phyloP scores from a whole-genome alignment of 2,113 vertebrate genomes.

The Psilopogon haemacephalus region DNA sequence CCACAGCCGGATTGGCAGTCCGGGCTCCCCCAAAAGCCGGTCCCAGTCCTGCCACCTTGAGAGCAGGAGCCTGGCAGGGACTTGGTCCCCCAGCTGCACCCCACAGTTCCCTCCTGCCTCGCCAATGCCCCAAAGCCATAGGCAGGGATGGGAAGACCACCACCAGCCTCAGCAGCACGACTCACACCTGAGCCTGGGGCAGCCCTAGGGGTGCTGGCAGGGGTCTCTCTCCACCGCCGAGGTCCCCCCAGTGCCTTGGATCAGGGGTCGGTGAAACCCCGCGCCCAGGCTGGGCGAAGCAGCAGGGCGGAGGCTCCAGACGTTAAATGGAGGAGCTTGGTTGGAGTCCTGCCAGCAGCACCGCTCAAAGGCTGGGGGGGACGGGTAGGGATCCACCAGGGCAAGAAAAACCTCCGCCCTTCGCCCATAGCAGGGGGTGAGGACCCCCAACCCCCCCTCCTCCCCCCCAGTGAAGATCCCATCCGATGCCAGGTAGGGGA shows the following conservation, averaged over 20 bases:
- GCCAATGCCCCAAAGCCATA: neutral
- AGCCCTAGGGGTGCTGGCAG: neutral
- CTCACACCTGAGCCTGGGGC: rapidly evolving
- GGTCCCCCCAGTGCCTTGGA: neutral
- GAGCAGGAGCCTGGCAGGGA: rapidly evolving
- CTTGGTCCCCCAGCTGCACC: rapidly evolving
- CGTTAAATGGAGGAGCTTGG: slow-evolving; percentile 56
- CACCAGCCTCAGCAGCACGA: rapidly evolving
- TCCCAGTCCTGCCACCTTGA: rapidly evolving
- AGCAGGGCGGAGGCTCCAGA: slow-evolving; percentile 32
- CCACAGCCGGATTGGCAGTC: rapidly evolving
- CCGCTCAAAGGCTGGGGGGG: neutral
- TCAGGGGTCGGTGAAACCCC: neutral
- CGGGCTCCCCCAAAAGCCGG: neutral
- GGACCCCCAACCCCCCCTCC: neutral
- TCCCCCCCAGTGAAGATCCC: neutral
- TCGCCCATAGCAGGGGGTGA: rapidly evolving
- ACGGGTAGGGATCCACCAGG: neutral
- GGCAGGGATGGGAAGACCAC: neutral
- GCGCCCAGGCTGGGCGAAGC: neutral
- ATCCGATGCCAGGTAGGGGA: rapidly evolving
- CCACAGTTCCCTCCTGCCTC: rapidly evolving
- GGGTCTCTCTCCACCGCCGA: rapidly evolving
- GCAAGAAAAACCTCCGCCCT: neutral
- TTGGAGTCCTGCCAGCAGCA: slow-evolving; percentile 5